Conservation (phyloP, 1,140 invertebrate genomes). For the Drosophila bocqueti region DNA sequence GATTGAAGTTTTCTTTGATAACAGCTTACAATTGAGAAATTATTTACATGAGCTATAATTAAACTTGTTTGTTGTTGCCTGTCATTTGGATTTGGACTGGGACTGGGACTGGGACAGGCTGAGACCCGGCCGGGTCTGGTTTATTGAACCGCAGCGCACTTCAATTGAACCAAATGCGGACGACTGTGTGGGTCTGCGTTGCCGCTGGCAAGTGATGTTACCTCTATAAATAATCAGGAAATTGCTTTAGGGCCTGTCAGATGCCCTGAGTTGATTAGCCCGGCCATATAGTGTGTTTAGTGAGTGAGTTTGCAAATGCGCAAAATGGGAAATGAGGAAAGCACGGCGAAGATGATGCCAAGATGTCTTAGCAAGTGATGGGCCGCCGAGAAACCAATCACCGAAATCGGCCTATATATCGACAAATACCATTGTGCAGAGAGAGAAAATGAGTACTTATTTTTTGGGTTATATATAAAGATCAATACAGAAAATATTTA, state of each 20-base stretch:
- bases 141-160: conserved; percentile 69
- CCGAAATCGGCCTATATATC: conserved; percentile 20
- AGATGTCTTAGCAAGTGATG: conserved; percentile 39
- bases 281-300: conserved; percentile 62
- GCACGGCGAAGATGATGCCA: conserved; percentile 5
- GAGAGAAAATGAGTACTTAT: neutral
- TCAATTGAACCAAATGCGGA: conserved; percentile 63
- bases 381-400: conserved; percentile 9
- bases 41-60: conserved; percentile 84
- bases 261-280: conserved; percentile 71
- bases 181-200: conserved; percentile 48
- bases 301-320: conserved; percentile 53
- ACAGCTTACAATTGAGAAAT: conserved; percentile 83
- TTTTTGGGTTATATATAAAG: neutral
- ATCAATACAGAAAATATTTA: neutral
- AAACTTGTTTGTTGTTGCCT: conserved; percentile 82
- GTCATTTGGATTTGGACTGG: conserved; percentile 63
- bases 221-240: conserved; percentile 69
- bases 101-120: neutral
- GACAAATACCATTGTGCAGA: neutral
- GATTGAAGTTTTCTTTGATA: conserved; percentile 82
- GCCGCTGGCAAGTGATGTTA: conserved; percentile 73
- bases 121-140: conserved; percentile 22
- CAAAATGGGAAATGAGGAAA: conserved; percentile 41
- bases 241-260: conserved; percentile 74